Evolutionary conservation across 2,113 vertebrate species (phyloP).

Genomic region (Coptodon rendalli): DNA sequence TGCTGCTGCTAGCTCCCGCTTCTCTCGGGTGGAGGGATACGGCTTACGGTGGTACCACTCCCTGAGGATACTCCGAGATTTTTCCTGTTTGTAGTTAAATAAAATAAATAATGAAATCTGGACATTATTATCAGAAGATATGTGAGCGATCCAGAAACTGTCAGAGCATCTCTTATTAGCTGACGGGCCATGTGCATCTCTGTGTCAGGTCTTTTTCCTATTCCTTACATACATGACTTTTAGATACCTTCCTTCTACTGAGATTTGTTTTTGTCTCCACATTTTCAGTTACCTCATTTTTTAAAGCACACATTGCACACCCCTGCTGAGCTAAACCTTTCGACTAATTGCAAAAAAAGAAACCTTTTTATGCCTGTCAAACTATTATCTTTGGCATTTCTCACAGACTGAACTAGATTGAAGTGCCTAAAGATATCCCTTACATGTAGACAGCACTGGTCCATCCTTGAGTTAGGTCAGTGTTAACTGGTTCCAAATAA

Average conservation of each 20-base stretch:
- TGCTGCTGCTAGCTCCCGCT: conserved; percentile 59
- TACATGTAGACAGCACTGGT: background rate
- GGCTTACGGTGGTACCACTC: conserved; percentile 61
- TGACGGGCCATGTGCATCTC: background rate
- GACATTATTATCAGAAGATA: background rate
- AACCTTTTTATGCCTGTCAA: background rate
- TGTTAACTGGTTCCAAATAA: background rate
- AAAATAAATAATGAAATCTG: background rate
- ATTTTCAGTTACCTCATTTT: background rate
- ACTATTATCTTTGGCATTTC: background rate
- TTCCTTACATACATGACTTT: background rate
- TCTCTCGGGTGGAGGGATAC: conserved; percentile 66
- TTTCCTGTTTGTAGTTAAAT: conserved; percentile 51
- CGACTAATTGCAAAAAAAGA: background rate
- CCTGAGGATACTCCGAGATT: conserved; percentile 55
- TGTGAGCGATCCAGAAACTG: background rate
- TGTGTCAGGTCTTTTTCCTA: background rate
- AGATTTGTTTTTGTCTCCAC: background rate
- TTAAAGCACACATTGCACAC: background rate
- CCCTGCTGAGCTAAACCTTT: background rate
- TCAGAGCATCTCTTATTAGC: background rate
- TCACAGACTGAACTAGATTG: background rate
- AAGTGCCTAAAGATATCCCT: background rate
- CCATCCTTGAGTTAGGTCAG: background rate
- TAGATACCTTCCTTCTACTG: background rate